Evolutionary conservation across 2,113 vertebrate genomes (phyloP).

Genomic region (Cnemophilus loriae): DNA sequence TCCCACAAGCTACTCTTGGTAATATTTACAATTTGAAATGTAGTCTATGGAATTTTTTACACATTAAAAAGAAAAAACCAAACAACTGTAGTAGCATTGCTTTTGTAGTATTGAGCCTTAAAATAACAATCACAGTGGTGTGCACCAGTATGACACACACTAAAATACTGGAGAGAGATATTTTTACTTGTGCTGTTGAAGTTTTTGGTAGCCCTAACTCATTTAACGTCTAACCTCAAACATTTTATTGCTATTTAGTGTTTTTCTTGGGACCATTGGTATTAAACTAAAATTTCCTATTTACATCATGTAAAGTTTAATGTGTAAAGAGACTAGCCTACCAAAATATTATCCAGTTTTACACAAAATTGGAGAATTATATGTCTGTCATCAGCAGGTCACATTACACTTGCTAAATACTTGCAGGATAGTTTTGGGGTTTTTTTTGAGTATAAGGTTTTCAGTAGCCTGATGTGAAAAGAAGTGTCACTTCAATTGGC

Average conservation of each 20-base stretch:
- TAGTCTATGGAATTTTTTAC: conserved; percentile 15
- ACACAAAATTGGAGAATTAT: conserved; percentile 47
- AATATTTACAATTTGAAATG: conserved; percentile 15
- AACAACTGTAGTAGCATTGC: neutral
- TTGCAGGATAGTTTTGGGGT: neutral
- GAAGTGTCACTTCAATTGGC: neutral
- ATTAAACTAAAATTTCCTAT: conserved; percentile 59
- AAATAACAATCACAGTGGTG: conserved; percentile 23
- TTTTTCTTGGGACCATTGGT: conserved; percentile 57
- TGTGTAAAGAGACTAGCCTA: conserved; percentile 48
- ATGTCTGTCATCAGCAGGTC: neutral
- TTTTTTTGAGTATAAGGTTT: neutral
- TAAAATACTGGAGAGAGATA: conserved; percentile 34
- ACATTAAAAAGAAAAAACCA: neutral
- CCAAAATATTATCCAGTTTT: conserved; percentile 56
- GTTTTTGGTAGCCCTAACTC: conserved; percentile 1
- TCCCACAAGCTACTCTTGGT: neutral
- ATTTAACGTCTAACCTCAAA: conserved; percentile 50
- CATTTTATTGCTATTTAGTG: conserved; percentile 57
- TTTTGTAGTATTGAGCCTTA: conserved; percentile 39
- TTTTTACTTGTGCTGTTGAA: conserved; percentile 46
- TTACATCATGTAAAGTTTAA: conserved; percentile 54
- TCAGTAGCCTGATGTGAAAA: neutral
- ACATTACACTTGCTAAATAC: conserved; percentile 8
- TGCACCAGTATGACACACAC: neutral